Evolutionary conservation across 2,888 invertebrate genomes (phyloP).

Genomic region (Hypomecis atomaria): DNA sequence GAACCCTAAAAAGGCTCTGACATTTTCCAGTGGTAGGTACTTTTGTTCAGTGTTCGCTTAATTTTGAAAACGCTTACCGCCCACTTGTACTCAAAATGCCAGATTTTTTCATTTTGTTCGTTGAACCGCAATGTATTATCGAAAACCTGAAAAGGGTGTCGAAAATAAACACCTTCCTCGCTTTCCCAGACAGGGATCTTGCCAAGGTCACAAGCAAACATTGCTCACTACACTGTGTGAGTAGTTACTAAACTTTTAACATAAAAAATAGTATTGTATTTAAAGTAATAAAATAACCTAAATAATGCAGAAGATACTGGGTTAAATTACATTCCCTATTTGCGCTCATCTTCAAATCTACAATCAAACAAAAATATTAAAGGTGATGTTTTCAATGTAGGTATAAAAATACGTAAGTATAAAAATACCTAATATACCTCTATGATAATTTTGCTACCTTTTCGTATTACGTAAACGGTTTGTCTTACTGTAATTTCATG

Average conservation of each 20-base stretch:
- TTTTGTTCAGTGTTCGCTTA: not conserved
- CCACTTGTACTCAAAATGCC: constrained; percentile 11
- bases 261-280: not conserved
- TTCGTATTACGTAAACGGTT: too few species aligned
- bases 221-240: not conserved
- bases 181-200: constrained; percentile 13
- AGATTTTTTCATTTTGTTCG: constrained; percentile 9
- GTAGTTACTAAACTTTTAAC: constrained; percentile 5
- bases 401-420: too few species aligned
- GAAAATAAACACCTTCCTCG: constrained; percentile 24
- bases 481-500: too few species aligned
- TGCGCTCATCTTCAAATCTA: too few species aligned
- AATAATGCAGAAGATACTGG: too few species aligned
- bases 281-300: too few species aligned
- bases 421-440: too few species aligned
- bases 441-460: too few species aligned
- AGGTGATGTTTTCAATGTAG: too few species aligned
- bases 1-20: not conserved
- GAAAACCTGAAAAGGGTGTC: constrained; percentile 17
- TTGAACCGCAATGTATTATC: constrained; percentile 22
- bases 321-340: too few species aligned
- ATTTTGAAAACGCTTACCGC: constrained; percentile 4
- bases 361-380: too few species aligned
- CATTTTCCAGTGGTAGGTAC: not conserved
- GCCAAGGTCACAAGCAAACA: constrained; percentile 14